Evolutionary conservation across 2,113 vertebrate genomes (phyloP).

Genomic region (Ageneiosus marmoratus): DNA sequence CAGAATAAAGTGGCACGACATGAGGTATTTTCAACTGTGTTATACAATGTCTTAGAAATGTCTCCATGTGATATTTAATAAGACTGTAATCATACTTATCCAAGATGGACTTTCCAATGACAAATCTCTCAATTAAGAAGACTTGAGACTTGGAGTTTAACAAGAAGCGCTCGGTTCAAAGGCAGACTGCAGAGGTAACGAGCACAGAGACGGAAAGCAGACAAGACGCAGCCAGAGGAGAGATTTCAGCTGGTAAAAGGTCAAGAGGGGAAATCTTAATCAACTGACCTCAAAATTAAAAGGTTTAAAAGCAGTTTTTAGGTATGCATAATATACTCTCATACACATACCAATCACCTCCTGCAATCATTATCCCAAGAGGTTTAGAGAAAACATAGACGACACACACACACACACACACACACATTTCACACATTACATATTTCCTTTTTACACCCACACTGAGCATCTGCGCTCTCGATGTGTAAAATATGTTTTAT

Average conservation of each 20-base stretch:
- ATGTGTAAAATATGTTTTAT: not conserved
- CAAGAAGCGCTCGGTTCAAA: not conserved
- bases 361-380: constrained; percentile 40
- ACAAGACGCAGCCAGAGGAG: not conserved
- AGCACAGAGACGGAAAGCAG: not conserved
- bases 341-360: constrained; percentile 9
- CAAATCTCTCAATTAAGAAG: not conserved
- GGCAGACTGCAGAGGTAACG: not conserved
- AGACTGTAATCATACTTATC: not conserved
- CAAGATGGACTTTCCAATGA: not conserved
- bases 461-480: not conserved
- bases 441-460: constrained; percentile 10
- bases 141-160: not conserved
- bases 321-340: not conserved
- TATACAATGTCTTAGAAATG: too few relatives aligned
- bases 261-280: not conserved
- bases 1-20: too few relatives aligned
- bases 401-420: not conserved
- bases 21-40: too few relatives aligned
- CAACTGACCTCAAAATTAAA: not conserved
- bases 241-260: not conserved
- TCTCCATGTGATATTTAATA: not conserved
- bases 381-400: not conserved
- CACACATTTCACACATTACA: not conserved
- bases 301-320: not conserved